A percentile compares a stretch with the other conserved stretches of the same genome.
Evolutionary conservation across 1,140 invertebrate species (phyloP).

Genomic region (Coelopa frigida): DNA sequence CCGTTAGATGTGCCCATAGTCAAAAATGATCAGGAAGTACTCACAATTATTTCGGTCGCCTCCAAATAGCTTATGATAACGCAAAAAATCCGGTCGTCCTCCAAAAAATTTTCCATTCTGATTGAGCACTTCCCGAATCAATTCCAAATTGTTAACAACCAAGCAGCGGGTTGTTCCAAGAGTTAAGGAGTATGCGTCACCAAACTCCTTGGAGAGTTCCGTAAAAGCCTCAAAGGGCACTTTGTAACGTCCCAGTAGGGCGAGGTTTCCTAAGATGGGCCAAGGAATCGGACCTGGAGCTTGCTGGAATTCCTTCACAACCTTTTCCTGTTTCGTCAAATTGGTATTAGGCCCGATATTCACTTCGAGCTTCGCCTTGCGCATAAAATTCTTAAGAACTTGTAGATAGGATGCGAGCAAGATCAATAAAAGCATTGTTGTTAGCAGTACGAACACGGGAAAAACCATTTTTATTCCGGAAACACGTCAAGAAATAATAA

Average conservation of each 20-base stretch:
- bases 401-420: too few relatives aligned
- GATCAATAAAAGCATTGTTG: too few relatives aligned
- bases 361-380: too few relatives aligned
- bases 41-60: conserved; percentile 72
- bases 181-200: conserved; percentile 65
- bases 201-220: conserved; percentile 60
- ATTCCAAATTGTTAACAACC: conserved; percentile 65
- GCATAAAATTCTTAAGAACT: too few relatives aligned
- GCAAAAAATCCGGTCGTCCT: conserved; percentile 69
- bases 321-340: too few relatives aligned
- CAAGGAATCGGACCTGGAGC: conserved; percentile 58
- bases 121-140: conserved; percentile 72
- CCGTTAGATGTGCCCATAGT: too few relatives aligned
- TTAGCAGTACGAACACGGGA: too few relatives aligned
- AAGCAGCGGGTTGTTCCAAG: conserved; percentile 64
- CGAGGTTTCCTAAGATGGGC: conserved; percentile 65
- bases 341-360: too few relatives aligned
- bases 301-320: conserved; percentile 15
- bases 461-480: too few relatives aligned
- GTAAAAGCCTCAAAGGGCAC: conserved; percentile 69
- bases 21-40: conserved; percentile 37
- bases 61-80: conserved; percentile 67
- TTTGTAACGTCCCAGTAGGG: conserved; percentile 56
- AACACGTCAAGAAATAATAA: too few relatives aligned
- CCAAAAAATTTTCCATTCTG: conserved; percentile 73